Conservation (phyloP, 2,113 vertebrate species). For the Apistogramma diplotaenia region DNA sequence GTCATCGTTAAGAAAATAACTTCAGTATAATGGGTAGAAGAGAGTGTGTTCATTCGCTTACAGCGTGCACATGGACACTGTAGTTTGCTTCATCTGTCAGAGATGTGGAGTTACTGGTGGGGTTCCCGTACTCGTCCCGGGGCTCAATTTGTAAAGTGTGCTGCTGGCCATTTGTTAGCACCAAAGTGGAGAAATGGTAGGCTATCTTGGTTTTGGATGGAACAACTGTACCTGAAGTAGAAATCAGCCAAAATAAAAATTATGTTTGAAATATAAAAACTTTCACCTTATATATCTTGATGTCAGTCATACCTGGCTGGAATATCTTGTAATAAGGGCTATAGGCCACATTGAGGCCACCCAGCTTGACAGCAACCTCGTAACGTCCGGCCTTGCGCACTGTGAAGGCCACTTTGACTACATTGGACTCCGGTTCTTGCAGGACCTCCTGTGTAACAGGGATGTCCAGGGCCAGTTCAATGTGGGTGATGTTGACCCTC, state of each 20-base stretch:
- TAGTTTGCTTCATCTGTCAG: constrained; percentile 91
- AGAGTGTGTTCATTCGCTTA: constrained; percentile 50
- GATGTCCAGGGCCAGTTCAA: constrained; percentile 93
- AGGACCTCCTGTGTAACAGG: constrained; percentile 96
- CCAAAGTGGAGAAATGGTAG: constrained; percentile 96
- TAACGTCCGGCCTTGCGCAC: constrained; percentile 96
- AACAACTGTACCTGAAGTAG: constrained; percentile 88
- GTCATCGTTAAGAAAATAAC: not conserved
- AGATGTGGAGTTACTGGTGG: constrained; percentile 90
- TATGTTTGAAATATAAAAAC: not conserved
- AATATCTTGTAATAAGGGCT: constrained; percentile 98
- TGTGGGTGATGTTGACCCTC: constrained; percentile 93
- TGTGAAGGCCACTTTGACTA: constrained; percentile 96
- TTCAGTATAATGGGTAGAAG: not conserved
- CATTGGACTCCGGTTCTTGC: constrained; percentile 89
- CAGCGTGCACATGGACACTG: constrained; percentile 78
- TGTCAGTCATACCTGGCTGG: constrained; percentile 85
- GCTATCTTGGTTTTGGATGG: constrained; percentile 98
- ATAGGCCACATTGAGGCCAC: constrained; percentile 93
- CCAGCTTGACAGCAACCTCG: constrained; percentile 91
- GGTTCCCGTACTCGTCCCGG: constrained; percentile 96
- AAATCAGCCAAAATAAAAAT: not conserved
- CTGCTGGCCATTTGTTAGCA: constrained; percentile 89
- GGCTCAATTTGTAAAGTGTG: constrained; percentile 95
- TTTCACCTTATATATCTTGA: not conserved